A percentile compares a stretch with the other conserved stretches of the same genome.
Conservation (phyloP, 1,140 invertebrate species). For the Asbolus verrucosus region DNA sequence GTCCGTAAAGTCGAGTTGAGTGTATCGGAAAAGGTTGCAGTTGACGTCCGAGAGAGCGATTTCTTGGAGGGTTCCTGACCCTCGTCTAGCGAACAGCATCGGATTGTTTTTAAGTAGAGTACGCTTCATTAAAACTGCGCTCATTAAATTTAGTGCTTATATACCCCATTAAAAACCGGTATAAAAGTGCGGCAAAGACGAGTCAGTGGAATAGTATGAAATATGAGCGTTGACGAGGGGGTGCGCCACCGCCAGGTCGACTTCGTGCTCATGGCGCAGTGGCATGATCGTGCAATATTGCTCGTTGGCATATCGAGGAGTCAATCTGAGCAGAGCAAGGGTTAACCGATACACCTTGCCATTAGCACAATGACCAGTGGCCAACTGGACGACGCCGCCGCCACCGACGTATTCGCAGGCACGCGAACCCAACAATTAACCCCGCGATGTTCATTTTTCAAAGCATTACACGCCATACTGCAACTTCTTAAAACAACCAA, state of each 20-base stretch:
- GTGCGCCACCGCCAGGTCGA: constrained; percentile 30
- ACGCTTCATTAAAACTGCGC: constrained; percentile 47
- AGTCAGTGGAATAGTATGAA: constrained; percentile 44
- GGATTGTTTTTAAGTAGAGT: constrained; percentile 37
- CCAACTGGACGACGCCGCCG: constrained; percentile 47
- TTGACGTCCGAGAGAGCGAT: constrained; percentile 21
- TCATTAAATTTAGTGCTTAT: constrained; percentile 51
- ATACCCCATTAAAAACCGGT: constrained; percentile 40
- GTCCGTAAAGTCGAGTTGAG: constrained; percentile 9
- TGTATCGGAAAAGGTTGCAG: constrained; percentile 16
- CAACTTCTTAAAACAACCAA: constrained; percentile 44
- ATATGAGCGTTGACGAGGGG: constrained; percentile 40
- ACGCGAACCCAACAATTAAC: constrained; percentile 54
- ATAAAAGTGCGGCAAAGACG: constrained; percentile 49
- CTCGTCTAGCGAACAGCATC: constrained; percentile 36
- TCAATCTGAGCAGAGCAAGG: constrained; percentile 57
- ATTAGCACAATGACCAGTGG: constrained; percentile 58
- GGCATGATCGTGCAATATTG: constrained; percentile 59
- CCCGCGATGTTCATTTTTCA: constrained; percentile 56
- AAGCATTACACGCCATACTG: constrained; percentile 43
- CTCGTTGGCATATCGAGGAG: constrained; percentile 55
- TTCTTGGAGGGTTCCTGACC: constrained; percentile 29
- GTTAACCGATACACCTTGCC: constrained; percentile 58
- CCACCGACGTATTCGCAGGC: constrained; percentile 37
- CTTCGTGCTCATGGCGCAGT: constrained; percentile 56